phyloP scores from a whole-genome alignment of 2,113 vertebrate species.

The Hydrolagus affinis region DNA sequence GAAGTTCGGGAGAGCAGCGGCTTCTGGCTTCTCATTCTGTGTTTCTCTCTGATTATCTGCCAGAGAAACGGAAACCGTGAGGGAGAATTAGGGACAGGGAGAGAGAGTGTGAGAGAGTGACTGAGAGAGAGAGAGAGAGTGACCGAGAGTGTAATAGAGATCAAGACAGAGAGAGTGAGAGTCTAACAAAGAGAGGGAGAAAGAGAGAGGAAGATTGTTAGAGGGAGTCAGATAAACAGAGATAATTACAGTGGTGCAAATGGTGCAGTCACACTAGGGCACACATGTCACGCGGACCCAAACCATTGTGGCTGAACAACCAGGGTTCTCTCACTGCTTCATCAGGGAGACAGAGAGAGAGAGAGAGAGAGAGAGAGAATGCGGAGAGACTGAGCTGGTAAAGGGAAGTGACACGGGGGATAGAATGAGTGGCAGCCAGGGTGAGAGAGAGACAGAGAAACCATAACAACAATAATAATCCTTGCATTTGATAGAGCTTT shows the following conservation, averaged over 20 bases:
- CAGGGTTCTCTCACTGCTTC: too few relatives aligned
- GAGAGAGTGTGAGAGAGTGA: neutral
- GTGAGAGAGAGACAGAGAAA: neutral
- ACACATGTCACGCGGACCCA: too few relatives aligned
- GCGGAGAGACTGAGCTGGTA: neutral
- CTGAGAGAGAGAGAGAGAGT: neutral
- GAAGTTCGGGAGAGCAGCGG: neutral
- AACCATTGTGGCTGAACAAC: too few relatives aligned
- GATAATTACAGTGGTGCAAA: too few relatives aligned
- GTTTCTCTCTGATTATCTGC: slow-evolving; percentile 1
- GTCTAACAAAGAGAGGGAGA: neutral
- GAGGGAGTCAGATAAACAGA: too few relatives aligned
- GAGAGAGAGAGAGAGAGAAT: neutral
- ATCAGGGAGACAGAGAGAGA: neutral
- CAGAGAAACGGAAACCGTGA: neutral
- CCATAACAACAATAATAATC: too few relatives aligned
- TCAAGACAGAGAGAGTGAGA: neutral
- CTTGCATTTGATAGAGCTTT: too few relatives aligned
- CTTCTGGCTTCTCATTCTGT: neutral
- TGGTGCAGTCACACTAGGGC: too few relatives aligned
- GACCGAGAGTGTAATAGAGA: neutral
- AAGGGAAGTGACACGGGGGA: neutral
- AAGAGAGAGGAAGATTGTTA: neutral
- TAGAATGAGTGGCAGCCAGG: neutral
- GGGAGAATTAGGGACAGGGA: neutral